Percentiles rank a stretch among this genome's conserved stretches.
phyloP scores from a whole-genome alignment of 2,797 vertebrate species.

The Geotria australis region DNA sequence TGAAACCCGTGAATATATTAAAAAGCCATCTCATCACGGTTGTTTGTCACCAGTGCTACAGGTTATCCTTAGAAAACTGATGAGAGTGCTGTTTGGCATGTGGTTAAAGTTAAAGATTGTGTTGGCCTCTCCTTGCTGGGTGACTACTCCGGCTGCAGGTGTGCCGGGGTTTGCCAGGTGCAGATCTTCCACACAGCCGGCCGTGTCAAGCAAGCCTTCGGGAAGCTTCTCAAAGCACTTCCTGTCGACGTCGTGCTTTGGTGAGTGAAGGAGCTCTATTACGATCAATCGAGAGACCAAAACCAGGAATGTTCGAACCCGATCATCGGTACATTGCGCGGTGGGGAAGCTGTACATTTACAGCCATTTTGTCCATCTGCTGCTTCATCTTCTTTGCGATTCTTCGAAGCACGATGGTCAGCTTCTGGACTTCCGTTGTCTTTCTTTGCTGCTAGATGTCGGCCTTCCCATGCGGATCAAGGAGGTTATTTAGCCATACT shows the following conservation, averaged over 20 bases:
- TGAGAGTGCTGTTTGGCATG: background rate
- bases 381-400: too few relatives aligned
- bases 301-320: too few relatives aligned
- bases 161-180: constrained; percentile 70
- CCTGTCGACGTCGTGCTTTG: constrained; percentile 61
- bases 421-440: too few relatives aligned
- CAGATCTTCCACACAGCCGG: constrained; percentile 59
- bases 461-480: too few relatives aligned
- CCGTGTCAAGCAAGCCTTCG: constrained; percentile 59
- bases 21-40: background rate
- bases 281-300: too few relatives aligned
- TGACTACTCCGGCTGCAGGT: constrained; percentile 17
- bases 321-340: too few relatives aligned
- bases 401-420: too few relatives aligned
- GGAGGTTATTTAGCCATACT: too few relatives aligned
- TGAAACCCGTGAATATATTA: background rate
- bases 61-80: background rate
- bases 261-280: constrained; percentile 10
- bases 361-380: too few relatives aligned
- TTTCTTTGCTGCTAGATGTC: too few relatives aligned
- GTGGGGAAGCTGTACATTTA: too few relatives aligned
- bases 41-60: background rate
- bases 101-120: background rate
- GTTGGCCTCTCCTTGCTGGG: background rate
- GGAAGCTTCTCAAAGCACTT: constrained; percentile 55